Evolutionary conservation across 30 jellyfish, hydroid and myxozoan genomes (phyloP).

Genomic region (Cassiopea xamachana): DNA sequence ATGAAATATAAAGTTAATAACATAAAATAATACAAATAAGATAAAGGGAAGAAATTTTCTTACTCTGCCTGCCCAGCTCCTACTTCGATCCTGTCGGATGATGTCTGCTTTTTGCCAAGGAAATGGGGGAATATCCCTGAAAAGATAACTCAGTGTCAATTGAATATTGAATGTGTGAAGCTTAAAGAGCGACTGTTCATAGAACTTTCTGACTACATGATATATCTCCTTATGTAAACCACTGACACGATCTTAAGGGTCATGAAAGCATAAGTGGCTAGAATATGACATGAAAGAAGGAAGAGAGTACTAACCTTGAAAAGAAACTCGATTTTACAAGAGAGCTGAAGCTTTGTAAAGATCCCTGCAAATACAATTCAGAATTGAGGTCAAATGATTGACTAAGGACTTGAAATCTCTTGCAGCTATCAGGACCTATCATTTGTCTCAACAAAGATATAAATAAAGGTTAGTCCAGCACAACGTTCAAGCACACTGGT

Average conservation of each 20-base stretch:
- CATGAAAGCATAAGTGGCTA: too few relatives aligned
- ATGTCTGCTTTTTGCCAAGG: slow-evolving; percentile 83
- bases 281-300: too few relatives aligned
- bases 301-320: slow-evolving; percentile 53
- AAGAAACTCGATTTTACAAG: slow-evolving; percentile 72
- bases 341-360: slow-evolving; percentile 75
- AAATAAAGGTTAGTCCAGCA: too few relatives aligned
- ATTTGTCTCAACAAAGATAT: too few relatives aligned
- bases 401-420: background rate
- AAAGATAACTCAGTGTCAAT: background rate
- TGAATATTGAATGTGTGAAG: background rate
- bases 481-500: too few relatives aligned
- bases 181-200: too few relatives aligned
- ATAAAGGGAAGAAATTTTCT: background rate
- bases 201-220: too few relatives aligned
- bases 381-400: background rate
- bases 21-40: too few relatives aligned
- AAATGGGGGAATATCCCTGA: slow-evolving; percentile 84
- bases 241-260: too few relatives aligned
- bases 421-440: too few relatives aligned
- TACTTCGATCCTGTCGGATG: slow-evolving; percentile 78
- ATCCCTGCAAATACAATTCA: slow-evolving; percentile 45
- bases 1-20: too few relatives aligned
- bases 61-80: slow-evolving; percentile 98
- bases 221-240: too few relatives aligned